A percentile compares a stretch with the other conserved stretches of the same genome.
Conservation (phyloP, 2,888 invertebrate species). For the Rhabditoides inermis region DNA sequence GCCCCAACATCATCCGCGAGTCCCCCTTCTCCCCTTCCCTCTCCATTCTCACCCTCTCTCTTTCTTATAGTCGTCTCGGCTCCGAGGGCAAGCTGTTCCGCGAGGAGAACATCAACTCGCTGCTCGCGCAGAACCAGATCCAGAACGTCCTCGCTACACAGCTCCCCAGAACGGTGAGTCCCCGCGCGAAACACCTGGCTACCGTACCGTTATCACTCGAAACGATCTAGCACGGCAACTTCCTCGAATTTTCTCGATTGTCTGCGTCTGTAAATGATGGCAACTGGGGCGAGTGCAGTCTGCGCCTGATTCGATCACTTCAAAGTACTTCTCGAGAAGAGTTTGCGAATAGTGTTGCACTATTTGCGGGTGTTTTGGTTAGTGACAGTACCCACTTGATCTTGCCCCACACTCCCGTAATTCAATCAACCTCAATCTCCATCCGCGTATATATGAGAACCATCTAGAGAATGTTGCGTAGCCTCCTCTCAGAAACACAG, state of each 20-base stretch:
- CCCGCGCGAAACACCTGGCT: no score
- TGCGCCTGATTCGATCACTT: no score
- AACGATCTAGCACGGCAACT: no score
- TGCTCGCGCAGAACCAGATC: slow-evolving; percentile 40
- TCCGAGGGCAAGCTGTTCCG: slow-evolving; percentile 41
- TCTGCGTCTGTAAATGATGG: neutral
- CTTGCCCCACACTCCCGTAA: neutral
- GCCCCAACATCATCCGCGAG: slow-evolving; percentile 34
- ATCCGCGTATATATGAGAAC: no score
- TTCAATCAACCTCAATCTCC: neutral
- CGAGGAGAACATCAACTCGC: slow-evolving; percentile 41
- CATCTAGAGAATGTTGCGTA: no score
- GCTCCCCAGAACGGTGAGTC: slow-evolving; percentile 29
- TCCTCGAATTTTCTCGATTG: no score
- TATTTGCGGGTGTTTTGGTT: no score
- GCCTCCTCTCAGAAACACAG: neutral
- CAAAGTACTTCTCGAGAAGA: no score
- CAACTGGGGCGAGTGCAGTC: no score
- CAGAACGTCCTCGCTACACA: slow-evolving; percentile 48
- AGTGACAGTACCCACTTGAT: no score
- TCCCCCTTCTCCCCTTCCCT: neutral
- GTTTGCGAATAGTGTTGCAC: no score
- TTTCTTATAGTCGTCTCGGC: slow-evolving; percentile 16
- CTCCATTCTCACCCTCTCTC: neutral
- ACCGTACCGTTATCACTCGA: no score